phyloP scores from a whole-genome alignment of 2,113 vertebrate genomes.

The Sardina pilchardus region DNA sequence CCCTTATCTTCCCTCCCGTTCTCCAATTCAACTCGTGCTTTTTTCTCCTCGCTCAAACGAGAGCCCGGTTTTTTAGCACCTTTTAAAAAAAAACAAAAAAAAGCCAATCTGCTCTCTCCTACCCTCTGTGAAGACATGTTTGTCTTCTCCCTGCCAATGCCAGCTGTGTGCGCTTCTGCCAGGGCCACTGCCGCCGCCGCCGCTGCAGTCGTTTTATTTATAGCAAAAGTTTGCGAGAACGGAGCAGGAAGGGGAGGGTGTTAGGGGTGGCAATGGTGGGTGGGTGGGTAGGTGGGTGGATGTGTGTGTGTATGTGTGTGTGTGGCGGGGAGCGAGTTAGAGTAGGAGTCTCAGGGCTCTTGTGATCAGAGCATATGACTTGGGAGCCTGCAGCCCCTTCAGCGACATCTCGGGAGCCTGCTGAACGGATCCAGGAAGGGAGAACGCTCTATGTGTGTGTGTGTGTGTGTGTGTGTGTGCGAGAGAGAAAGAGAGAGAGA shows the following conservation, averaged over 20 bases:
- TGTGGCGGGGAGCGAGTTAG: constrained; percentile 5
- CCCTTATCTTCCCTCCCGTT: not conserved
- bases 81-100: not conserved
- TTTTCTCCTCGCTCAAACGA: not conserved
- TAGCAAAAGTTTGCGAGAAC: constrained; percentile 6
- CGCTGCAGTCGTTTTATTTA: constrained; percentile 24
- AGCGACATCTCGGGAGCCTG: not conserved
- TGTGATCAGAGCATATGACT: constrained; percentile 43
- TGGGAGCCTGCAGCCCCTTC: not conserved
- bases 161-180: not conserved
- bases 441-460: not conserved
- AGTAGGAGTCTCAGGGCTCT: constrained; percentile 26
- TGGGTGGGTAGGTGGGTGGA: not conserved
- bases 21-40: not conserved
- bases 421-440: not conserved
- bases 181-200: not conserved
- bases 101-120: not conserved
- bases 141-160: not conserved
- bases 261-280: constrained; percentile 10
- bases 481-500: not conserved
- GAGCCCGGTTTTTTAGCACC: not conserved
- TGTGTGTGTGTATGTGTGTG: not conserved
- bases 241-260: constrained; percentile 12
- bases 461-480: not conserved
- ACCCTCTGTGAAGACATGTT: not conserved